phyloP scores from a whole-genome alignment of 1,140 invertebrate genomes.

The Portunus trituberculatus region DNA sequence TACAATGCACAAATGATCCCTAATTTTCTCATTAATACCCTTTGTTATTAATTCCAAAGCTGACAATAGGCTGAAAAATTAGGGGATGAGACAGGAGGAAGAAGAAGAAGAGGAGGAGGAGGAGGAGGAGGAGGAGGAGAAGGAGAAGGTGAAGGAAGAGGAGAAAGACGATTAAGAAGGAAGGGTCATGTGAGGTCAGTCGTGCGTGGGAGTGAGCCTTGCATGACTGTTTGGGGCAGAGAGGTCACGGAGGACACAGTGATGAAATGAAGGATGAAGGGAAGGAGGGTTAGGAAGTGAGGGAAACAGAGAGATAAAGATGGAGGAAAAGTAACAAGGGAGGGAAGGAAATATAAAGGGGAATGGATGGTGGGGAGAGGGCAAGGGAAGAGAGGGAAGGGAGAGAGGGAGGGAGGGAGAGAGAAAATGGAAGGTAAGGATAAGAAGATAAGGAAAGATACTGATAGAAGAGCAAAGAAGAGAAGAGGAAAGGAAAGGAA shows the following conservation, averaged over 20 bases:
- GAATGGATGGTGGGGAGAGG: too few species aligned
- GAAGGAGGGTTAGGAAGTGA: not conserved
- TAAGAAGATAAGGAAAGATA: not conserved
- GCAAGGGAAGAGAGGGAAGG: not conserved
- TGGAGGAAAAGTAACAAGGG: too few species aligned
- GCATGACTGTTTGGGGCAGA: not conserved
- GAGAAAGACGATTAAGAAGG: not conserved
- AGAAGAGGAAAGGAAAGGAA: not conserved
- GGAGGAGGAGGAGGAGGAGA: too few species aligned
- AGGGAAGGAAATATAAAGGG: too few species aligned
- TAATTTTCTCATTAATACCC: too few species aligned
- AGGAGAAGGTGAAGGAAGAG: too few species aligned
- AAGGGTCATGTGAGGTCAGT: not conserved
- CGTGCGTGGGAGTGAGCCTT: not conserved
- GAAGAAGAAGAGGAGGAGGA: too few species aligned
- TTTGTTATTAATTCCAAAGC: too few species aligned
- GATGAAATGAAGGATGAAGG: not conserved
- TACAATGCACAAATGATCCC: too few species aligned
- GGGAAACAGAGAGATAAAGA: not conserved
- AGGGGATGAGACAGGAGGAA: too few species aligned
- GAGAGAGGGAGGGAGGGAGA: not conserved
- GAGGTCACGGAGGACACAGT: not conserved
- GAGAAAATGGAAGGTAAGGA: not conserved
- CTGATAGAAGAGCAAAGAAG: too few species aligned
- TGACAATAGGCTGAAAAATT: too few species aligned